Conservation (phyloP, 2,113 vertebrate species). For the Hemiscyllium ocellatum region DNA sequence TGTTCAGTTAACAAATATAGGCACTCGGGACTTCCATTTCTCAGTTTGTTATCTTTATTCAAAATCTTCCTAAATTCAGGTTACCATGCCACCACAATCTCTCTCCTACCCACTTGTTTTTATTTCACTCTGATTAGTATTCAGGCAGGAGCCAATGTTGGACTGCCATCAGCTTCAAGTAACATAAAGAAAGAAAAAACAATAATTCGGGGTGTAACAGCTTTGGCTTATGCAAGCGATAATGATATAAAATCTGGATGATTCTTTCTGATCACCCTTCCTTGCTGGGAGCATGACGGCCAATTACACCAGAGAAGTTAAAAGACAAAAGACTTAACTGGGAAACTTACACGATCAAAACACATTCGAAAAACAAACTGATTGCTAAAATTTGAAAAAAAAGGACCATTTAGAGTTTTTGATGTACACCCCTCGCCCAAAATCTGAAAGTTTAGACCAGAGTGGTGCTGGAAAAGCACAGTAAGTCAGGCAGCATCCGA, state of each 20-base stretch:
- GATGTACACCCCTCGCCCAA: background rate
- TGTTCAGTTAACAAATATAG: background rate
- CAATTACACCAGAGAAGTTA: slow-evolving; percentile 43
- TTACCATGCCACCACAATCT: no score
- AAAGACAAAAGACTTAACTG: background rate
- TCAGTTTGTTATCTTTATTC: background rate
- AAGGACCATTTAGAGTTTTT: background rate
- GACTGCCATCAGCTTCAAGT: background rate
- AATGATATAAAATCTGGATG: slow-evolving; percentile 23
- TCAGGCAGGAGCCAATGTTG: background rate
- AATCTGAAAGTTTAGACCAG: no score
- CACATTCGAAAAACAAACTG: background rate
- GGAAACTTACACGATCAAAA: background rate
- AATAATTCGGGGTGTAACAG: slow-evolving; percentile 40
- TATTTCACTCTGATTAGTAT: no score
- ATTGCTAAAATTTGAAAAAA: background rate
- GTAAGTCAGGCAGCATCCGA: no score
- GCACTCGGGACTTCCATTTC: background rate
- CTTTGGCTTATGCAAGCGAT: slow-evolving; percentile 36
- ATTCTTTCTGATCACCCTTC: slow-evolving; percentile 31
- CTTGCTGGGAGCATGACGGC: slow-evolving; percentile 43
- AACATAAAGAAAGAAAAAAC: background rate
- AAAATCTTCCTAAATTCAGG: background rate
- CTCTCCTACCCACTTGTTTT: background rate
- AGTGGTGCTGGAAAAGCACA: no score